A percentile compares a stretch with the other conserved stretches of the same genome.
phyloP scores from a whole-genome alignment of 2,888 invertebrate species.

The Steinernema scapterisci region DNA sequence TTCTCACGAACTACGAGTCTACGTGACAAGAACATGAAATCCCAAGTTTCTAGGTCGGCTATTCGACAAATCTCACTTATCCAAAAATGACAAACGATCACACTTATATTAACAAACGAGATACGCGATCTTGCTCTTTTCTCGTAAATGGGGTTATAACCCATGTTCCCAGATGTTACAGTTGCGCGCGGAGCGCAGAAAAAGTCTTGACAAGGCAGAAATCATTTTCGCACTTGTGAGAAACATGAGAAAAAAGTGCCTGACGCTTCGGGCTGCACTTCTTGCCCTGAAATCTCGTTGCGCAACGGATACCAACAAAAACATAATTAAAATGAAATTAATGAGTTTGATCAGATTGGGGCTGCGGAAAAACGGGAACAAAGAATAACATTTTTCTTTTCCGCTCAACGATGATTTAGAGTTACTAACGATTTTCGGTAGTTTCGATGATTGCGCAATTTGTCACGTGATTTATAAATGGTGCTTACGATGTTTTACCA shows the following conservation, averaged over 20 bases:
- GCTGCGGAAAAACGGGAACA: too few relatives aligned
- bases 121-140: neutral
- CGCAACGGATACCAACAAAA: too few relatives aligned
- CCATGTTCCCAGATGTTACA: conserved; percentile 12
- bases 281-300: neutral
- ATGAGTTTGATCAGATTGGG: too few relatives aligned
- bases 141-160: neutral
- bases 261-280: neutral
- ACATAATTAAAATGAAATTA: too few relatives aligned
- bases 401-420: too few relatives aligned
- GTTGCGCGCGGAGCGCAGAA: neutral
- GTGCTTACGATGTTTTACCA: too few relatives aligned
- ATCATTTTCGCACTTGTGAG: neutral
- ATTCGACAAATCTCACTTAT: too few relatives aligned
- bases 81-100: neutral
- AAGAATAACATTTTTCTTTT: too few relatives aligned
- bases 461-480: too few relatives aligned
- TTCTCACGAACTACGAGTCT: neutral
- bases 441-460: too few relatives aligned
- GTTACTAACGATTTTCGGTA: too few relatives aligned
- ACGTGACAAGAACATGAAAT: neutral
- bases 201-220: neutral
- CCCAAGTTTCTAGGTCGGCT: neutral
- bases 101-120: neutral
- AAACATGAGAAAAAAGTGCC: neutral